phyloP scores from a whole-genome alignment of 2,888 invertebrate genomes.

The Perithous albicinctus region DNA sequence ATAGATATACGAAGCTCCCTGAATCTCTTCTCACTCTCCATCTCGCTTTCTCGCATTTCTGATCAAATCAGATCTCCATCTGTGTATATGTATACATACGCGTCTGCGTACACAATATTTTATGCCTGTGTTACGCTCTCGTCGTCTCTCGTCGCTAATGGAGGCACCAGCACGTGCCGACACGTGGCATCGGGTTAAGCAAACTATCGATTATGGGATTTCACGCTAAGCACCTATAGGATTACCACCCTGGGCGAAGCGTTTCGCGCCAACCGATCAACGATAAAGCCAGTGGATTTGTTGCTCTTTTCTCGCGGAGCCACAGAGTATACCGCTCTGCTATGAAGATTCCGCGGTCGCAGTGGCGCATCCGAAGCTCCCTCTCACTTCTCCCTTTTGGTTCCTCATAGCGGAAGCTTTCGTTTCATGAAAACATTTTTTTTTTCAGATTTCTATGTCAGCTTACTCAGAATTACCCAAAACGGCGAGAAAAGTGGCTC shows the following conservation, averaged over 20 bases:
- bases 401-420: no score
- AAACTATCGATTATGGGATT: conserved; percentile 85
- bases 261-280: conserved; percentile 49
- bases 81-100: conserved; percentile 22
- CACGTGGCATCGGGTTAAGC: conserved; percentile 84
- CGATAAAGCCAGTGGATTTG: conserved; percentile 66
- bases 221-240: conserved; percentile 84
- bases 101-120: conserved; percentile 56
- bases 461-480: no score
- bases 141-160: conserved; percentile 76
- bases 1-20: conserved; percentile 78
- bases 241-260: conserved; percentile 80
- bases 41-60: conserved; percentile 23
- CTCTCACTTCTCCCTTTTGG: conserved; percentile 42
- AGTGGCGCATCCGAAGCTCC: conserved; percentile 30
- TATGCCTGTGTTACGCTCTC: conserved; percentile 61
- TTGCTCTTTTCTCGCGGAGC: conserved; percentile 65
- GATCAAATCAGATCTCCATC: no score
- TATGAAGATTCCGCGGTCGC: conserved; percentile 28
- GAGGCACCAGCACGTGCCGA: conserved; percentile 82
- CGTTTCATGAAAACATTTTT: no score
- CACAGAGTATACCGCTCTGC: not conserved
- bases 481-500: no score
- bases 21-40: conserved; percentile 53
- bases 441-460: no score